phyloP scores from a whole-genome alignment of 2,797 vertebrate species.

The Rhabdomys pumilio region DNA sequence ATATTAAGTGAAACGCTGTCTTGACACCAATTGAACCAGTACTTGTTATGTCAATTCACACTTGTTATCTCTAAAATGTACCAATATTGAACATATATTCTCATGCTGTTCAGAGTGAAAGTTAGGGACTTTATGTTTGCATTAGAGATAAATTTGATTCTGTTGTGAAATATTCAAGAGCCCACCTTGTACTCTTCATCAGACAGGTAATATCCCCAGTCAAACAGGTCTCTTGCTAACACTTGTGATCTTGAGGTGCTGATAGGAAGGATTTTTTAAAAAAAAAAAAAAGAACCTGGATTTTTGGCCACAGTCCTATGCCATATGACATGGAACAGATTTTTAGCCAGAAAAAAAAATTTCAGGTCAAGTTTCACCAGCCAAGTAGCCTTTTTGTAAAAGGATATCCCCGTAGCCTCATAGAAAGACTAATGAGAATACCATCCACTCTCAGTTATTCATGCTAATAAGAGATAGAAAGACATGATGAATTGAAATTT shows the following conservation, averaged over 20 bases:
- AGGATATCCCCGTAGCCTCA: constrained; percentile 54
- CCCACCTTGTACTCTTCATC: constrained; percentile 53
- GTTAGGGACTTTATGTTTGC: neutral
- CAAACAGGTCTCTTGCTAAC: constrained; percentile 31
- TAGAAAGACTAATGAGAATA: constrained; percentile 67
- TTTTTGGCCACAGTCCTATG: constrained; percentile 61
- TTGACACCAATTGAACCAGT: neutral
- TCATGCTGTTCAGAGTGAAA: constrained; percentile 45
- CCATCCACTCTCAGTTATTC: constrained; percentile 64
- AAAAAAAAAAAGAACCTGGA: constrained; percentile 43
- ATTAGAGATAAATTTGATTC: constrained; percentile 16
- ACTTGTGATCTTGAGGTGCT: constrained; percentile 40
- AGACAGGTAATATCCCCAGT: constrained; percentile 45
- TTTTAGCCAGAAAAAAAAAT: constrained; percentile 66
- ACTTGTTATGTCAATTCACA: constrained; percentile 31
- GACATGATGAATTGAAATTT: constrained; percentile 68
- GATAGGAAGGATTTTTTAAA: constrained; percentile 39
- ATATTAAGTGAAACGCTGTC: constrained; percentile 29
- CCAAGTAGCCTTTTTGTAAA: constrained; percentile 72
- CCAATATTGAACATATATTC: neutral
- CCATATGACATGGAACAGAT: constrained; percentile 68
- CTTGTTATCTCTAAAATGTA: constrained; percentile 49
- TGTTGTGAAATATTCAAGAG: constrained; percentile 53
- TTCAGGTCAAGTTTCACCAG: constrained; percentile 65
- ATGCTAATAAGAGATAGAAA: constrained; percentile 62